Percentiles rank a stretch among this genome's conserved stretches.
phyloP scores from a whole-genome alignment of 2,113 vertebrate species.

The Pluvialis apricaria region DNA sequence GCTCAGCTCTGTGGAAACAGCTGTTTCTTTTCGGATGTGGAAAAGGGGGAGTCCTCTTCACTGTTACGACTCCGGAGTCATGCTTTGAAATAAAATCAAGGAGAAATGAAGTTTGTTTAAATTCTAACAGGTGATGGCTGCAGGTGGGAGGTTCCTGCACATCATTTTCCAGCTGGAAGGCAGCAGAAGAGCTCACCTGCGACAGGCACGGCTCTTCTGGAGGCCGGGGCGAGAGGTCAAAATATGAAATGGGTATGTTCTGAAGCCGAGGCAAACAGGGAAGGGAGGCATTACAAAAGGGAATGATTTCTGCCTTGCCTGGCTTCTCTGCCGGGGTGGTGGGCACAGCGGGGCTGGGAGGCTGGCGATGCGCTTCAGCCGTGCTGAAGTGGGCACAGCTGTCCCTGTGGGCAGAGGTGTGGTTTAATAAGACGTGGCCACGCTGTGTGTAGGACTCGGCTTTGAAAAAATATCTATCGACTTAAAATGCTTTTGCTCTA shows the following conservation, averaged over 20 bases:
- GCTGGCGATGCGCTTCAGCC: neutral
- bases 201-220: neutral
- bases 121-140: neutral
- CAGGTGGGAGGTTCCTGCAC: neutral
- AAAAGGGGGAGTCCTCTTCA: neutral
- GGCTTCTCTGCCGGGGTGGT: neutral
- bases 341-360: neutral
- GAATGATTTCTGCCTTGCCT: neutral
- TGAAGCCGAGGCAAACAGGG: neutral
- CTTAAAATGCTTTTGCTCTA: neutral
- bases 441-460: neutral
- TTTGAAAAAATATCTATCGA: accelerated
- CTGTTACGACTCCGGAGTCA: neutral
- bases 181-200: neutral
- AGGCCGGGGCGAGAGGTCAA: neutral
- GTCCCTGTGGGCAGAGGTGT: neutral
- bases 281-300: neutral
- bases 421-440: neutral
- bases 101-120: neutral
- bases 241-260: neutral
- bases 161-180: neutral
- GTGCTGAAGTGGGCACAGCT: neutral
- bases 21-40: neutral
- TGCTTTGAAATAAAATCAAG: neutral
- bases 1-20: neutral